Base-by-base conservation (phyloP, 1,140 invertebrate species). In the Leptonema lineaticorne region DNA sequence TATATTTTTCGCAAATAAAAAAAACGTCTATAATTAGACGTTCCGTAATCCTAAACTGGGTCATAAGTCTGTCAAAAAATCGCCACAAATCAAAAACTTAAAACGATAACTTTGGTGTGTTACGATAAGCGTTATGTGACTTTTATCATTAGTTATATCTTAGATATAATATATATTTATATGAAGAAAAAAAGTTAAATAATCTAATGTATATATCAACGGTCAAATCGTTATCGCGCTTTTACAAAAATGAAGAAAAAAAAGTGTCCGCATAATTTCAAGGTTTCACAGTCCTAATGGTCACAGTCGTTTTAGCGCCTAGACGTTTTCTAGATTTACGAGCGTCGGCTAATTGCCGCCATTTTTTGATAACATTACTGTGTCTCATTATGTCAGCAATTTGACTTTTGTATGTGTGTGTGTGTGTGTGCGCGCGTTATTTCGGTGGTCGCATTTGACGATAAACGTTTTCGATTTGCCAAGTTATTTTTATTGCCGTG, bases 381-480 rank as follows among this genome's bases (percentile, higher is more conserved):
- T 45, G 50, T 53, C 50, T 53, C 18, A 53, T 26, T 53, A 53
- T 53, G 50, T 53, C 50, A 20, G 46, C 7, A 7, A 16, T 46
- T 46, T 46, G 16, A 46, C 29, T 33, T 11, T n/a, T n/a, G 29
- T 6, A 16, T 46, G 41, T 18, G 46, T 48, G n/a, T n/a, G n/a
- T n/a, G n/a, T n/a, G n/a, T n/a, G n/a, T n/a, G n/a, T n/a, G n/a
- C n/a, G n/a, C n/a, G n/a, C n/a, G n/a, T n/a, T n/a, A 53, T 26
- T 53, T 53, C 50, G 24, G 50, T 26, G 50, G 50, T 24, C n/a
- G 50, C 8, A 4, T 26, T 53, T 53, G 24, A 53, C 20, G 22
- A 14, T 11, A 7, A 24, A 53, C 4, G 18, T 53, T 26, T 53
- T 26, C n/a, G n/a, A n/a, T n/a, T n/a, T n/a, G n/a, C n/a, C n/a